phyloP scores from a whole-genome alignment of 1,140 invertebrate species.

The Hyposmocoma kahamanoa region DNA sequence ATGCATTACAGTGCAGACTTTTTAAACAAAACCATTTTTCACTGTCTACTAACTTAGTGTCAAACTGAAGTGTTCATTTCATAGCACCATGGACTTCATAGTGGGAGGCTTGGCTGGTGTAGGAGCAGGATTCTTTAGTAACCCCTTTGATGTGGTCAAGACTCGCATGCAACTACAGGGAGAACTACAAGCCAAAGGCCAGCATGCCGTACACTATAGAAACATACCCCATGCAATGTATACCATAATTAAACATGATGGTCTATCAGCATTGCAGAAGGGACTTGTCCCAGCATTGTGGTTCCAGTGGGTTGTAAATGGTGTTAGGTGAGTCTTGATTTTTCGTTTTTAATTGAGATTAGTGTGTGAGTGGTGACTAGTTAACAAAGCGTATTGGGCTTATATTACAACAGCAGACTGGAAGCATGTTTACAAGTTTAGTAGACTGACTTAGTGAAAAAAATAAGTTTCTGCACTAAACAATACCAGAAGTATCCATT shows the following conservation, averaged over 20 bases:
- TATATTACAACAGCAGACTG: too few relatives aligned
- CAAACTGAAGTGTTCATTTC: too few relatives aligned
- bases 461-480: too few relatives aligned
- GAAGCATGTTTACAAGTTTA: too few relatives aligned
- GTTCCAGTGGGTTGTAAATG: slow-evolving; percentile 74
- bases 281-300: slow-evolving; percentile 82
- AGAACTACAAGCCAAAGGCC: slow-evolving; percentile 82
- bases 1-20: too few relatives aligned
- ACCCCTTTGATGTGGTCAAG: slow-evolving; percentile 86
- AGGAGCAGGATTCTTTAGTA: slow-evolving; percentile 81
- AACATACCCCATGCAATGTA: slow-evolving; percentile 83
- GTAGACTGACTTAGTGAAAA: too few relatives aligned
- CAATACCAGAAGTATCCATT: too few relatives aligned
- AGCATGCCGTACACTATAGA: slow-evolving; percentile 77
- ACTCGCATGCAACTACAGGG: slow-evolving; percentile 93
- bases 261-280: slow-evolving; percentile 80
- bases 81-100: slow-evolving; percentile 77
- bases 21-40: slow-evolving; percentile 13
- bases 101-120: slow-evolving; percentile 80
- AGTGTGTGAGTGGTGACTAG: too few relatives aligned
- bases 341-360: too few relatives aligned
- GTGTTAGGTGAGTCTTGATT: slow-evolving; percentile 57
- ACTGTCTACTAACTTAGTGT: not conserved
- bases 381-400: too few relatives aligned
- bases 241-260: slow-evolving; percentile 80